phyloP scores from a whole-genome alignment of 2,888 invertebrate species.

The Lasius platythorax region DNA sequence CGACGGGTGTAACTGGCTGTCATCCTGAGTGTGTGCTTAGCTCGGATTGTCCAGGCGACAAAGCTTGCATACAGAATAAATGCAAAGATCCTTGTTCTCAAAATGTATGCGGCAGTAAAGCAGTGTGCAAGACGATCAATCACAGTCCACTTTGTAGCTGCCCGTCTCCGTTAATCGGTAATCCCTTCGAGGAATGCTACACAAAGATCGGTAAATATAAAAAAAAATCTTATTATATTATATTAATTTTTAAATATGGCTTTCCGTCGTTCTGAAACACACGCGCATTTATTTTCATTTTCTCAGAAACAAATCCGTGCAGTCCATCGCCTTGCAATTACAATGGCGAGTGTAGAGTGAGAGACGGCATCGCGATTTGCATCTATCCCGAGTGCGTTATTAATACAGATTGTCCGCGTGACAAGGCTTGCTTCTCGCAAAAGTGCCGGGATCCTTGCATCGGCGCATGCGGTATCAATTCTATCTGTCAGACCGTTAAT shows the following conservation, averaged over 20 bases:
- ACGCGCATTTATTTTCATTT: conserved; percentile 1
- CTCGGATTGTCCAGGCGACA: conserved; percentile 93
- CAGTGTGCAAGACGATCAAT: conserved; percentile 91
- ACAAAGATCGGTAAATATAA: conserved; percentile 82
- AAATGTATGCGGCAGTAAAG: conserved; percentile 92
- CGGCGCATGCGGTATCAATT: conserved; percentile 94
- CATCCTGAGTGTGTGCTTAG: conserved; percentile 86
- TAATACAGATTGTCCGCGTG: conserved; percentile 95
- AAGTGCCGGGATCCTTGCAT: conserved; percentile 94
- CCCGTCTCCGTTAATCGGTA: conserved; percentile 86
- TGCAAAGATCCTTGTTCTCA: conserved; percentile 93
- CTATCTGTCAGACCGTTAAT: conserved; percentile 92
- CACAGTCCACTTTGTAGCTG: conserved; percentile 94
- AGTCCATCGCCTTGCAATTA: conserved; percentile 94
- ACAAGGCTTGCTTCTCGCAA: conserved; percentile 93
- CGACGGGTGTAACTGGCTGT: conserved; percentile 86
- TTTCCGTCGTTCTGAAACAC: neutral
- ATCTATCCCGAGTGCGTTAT: conserved; percentile 95
- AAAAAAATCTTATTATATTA: neutral
- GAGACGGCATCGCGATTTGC: conserved; percentile 91
- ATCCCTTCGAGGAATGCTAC: conserved; percentile 86
- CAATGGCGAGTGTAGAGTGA: conserved; percentile 93
- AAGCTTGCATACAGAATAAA: conserved; percentile 93
- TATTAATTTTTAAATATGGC: neutral
- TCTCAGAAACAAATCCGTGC: conserved; percentile 89